Conservation (phyloP, 2,888 invertebrate genomes). For the Andrena minutula region DNA sequence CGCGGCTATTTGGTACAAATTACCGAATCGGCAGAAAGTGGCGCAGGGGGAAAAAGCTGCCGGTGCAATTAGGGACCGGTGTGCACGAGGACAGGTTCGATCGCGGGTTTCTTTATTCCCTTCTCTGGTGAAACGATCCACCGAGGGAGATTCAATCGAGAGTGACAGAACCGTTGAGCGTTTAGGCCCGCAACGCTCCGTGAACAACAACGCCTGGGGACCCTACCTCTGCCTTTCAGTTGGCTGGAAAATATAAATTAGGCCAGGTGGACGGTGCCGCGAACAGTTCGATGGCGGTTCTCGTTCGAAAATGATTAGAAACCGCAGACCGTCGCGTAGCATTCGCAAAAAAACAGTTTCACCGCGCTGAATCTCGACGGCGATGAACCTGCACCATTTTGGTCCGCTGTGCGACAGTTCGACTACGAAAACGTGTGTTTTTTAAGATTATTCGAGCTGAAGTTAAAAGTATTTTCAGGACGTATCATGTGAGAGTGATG, state of each 20-base stretch:
- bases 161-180: constrained; percentile 68
- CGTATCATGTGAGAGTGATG: background rate
- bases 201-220: constrained; percentile 73
- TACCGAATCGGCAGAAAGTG: constrained; percentile 50
- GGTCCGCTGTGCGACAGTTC: background rate
- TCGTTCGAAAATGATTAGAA: constrained; percentile 72
- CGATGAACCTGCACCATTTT: background rate
- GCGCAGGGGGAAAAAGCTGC: constrained; percentile 19
- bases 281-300: constrained; percentile 77
- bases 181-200: constrained; percentile 60
- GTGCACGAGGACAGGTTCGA: constrained; percentile 1
- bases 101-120: constrained; percentile 50
- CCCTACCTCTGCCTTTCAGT: constrained; percentile 84
- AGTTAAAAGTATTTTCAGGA: background rate
- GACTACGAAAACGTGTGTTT: background rate
- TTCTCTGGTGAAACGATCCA: constrained; percentile 59
- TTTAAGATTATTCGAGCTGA: background rate
- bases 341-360: constrained; percentile 11
- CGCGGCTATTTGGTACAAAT: constrained; percentile 20
- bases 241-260: constrained; percentile 82
- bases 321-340: constrained; percentile 21
- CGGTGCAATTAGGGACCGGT: constrained; percentile 19
- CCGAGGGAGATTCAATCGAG: constrained; percentile 63
- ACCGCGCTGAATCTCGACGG: background rate
- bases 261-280: constrained; percentile 71